Conservation (phyloP, 2,888 invertebrate genomes). For the Melanargia galathea region DNA sequence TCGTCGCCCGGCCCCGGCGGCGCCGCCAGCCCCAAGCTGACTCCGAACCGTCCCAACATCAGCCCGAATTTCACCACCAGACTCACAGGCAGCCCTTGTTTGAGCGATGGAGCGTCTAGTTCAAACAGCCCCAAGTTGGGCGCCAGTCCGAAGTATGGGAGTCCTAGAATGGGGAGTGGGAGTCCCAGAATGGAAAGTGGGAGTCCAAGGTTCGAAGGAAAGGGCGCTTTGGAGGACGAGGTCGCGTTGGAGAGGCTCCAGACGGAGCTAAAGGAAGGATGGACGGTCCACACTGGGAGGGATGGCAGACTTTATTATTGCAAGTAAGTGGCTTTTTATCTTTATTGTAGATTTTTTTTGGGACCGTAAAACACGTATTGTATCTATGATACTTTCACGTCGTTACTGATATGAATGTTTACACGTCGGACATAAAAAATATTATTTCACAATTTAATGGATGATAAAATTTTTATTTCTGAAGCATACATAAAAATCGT, state of each 20-base stretch:
- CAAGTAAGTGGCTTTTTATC: slow-evolving; percentile 86
- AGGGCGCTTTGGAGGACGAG: slow-evolving; percentile 65
- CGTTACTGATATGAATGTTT: slow-evolving; percentile 3
- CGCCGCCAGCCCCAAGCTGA: slow-evolving; percentile 72
- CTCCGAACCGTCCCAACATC: slow-evolving; percentile 62
- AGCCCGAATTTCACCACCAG: slow-evolving; percentile 55
- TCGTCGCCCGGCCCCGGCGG: slow-evolving; percentile 79
- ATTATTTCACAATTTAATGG: slow-evolving; percentile 10
- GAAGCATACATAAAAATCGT: slow-evolving; percentile 1
- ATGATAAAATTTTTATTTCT: slow-evolving; percentile 10
- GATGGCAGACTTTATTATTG: slow-evolving; percentile 94
- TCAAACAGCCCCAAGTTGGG: slow-evolving; percentile 61
- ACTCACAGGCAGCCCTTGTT: slow-evolving; percentile 60
- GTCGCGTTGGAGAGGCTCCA: slow-evolving; percentile 81
- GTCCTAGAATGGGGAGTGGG: slow-evolving; percentile 72
- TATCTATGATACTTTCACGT: neutral
- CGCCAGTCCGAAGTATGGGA: slow-evolving; percentile 68
- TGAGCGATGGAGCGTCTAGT: slow-evolving; percentile 62
- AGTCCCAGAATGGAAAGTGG: slow-evolving; percentile 75
- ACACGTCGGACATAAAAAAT: slow-evolving; percentile 2
- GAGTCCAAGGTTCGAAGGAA: slow-evolving; percentile 58
- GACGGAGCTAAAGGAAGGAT: slow-evolving; percentile 85
- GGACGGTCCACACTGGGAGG: slow-evolving; percentile 90
- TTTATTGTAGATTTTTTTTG: neutral
- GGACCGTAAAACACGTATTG: neutral